Conservation (phyloP, 2,888 invertebrate species). For the Hemaris fuciformis region DNA sequence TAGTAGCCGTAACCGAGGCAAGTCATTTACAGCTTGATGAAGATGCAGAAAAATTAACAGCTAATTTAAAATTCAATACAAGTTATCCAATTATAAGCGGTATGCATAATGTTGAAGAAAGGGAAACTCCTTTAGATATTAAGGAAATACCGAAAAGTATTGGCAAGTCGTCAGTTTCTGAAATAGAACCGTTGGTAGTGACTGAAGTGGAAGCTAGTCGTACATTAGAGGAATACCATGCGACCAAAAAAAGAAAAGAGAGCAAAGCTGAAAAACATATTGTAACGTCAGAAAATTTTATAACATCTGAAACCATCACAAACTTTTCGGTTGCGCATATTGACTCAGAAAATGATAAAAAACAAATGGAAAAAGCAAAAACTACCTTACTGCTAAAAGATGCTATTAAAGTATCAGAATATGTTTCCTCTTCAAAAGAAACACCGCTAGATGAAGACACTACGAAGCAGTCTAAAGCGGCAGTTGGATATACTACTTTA, state of each 20-base stretch:
- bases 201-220: constrained; percentile 59
- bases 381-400: constrained; percentile 83
- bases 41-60: constrained; percentile 49
- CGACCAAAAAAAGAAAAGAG: constrained; percentile 32
- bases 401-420: constrained; percentile 85
- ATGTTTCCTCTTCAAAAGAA: constrained; percentile 83
- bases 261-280: constrained; percentile 48
- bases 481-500: constrained; percentile 81
- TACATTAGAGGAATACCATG: constrained; percentile 47
- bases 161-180: constrained; percentile 53
- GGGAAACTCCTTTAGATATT: constrained; percentile 51
- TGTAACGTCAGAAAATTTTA: constrained; percentile 63
- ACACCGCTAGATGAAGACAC: constrained; percentile 72
- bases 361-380: constrained; percentile 75
- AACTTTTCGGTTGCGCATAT: constrained; percentile 72
- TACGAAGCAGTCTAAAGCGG: constrained; percentile 78
- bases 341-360: constrained; percentile 44
- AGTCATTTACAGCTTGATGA: constrained; percentile 53
- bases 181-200: constrained; percentile 60
- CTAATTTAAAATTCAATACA: constrained; percentile 75
- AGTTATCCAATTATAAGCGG: constrained; percentile 74
- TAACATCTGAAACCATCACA: constrained; percentile 80
- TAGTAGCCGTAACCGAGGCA: constrained; percentile 68
- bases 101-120: constrained; percentile 59
- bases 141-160: constrained; percentile 44